These are phyloP conservation scores for Phalloptychus januarius DNA, from an alignment of 2,797 vertebrate genomes.

Conservation along the genomic window DNA sequence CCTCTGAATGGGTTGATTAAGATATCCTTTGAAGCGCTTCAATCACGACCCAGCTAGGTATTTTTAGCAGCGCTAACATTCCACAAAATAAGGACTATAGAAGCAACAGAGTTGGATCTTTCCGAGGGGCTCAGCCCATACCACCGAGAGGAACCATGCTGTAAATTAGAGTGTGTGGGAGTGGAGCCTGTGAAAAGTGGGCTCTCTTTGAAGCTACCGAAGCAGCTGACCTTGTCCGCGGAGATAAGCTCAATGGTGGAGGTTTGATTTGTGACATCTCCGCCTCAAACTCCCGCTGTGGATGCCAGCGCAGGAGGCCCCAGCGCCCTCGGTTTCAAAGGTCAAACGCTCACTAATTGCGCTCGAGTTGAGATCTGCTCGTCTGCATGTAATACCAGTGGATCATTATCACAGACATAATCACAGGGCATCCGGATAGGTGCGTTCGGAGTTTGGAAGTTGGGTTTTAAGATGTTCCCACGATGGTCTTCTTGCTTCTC, in stretches of 20 bases:
- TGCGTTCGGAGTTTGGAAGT: slow-evolving; percentile 13
- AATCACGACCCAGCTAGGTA: neutral
- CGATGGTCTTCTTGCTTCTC: slow-evolving; percentile 51
- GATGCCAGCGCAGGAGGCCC: slow-evolving; percentile 2
- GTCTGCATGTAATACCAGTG: neutral
- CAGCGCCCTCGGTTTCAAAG: slow-evolving; percentile 7
- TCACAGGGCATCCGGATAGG: neutral
- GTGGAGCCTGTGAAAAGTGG: slow-evolving; percentile 12
- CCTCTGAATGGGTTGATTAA: neutral
- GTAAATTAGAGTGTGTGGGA: slow-evolving; percentile 1
- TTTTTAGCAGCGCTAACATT: neutral
- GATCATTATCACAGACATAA: neutral
- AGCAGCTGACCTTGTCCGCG: slow-evolving; percentile 25
- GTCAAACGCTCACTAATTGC: slow-evolving; percentile 36
- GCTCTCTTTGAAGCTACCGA: slow-evolving; percentile 27
- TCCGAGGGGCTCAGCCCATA: neutral
- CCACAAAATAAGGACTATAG: neutral
- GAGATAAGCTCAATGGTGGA: slow-evolving; percentile 26
- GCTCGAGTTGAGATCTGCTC: neutral
- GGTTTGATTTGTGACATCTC: slow-evolving; percentile 7
- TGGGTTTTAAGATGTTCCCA: slow-evolving; percentile 57
- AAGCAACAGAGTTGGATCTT: neutral
- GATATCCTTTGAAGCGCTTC: neutral
- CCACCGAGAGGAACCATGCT: neutral
- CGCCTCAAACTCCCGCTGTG: neutral